Conservation (phyloP, 2,888 invertebrate genomes). For the Spodoptera exigua region DNA sequence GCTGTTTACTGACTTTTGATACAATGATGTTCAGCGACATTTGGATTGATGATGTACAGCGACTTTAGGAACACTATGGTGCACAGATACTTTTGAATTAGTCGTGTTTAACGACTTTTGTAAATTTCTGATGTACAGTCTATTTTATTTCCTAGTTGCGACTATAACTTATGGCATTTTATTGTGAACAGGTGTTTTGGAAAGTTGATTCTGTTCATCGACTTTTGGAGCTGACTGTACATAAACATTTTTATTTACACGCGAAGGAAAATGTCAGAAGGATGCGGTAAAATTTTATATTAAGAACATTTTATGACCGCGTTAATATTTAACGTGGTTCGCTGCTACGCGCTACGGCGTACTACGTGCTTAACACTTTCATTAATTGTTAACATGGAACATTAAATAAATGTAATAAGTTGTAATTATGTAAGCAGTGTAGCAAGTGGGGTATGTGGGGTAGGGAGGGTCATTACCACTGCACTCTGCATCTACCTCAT, state of each 20-base stretch:
- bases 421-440: conserved; percentile 17
- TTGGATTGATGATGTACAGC: too few species aligned
- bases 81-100: too few species aligned
- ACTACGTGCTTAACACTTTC: conserved; percentile 8
- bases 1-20: too few species aligned
- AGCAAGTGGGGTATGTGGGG: conserved; percentile 18
- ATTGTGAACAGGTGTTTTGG: too few species aligned
- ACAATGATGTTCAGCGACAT: too few species aligned
- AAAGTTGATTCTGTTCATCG: too few species aligned
- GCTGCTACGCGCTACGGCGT: conserved; percentile 24
- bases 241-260: neutral
- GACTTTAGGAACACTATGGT: too few species aligned
- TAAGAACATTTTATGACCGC: conserved; percentile 5
- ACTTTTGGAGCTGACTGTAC: too few species aligned
- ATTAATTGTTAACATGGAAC: conserved; percentile 5
- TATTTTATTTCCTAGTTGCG: too few species aligned
- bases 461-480: conserved; percentile 67
- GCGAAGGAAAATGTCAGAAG: neutral
- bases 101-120: too few species aligned
- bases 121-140: too few species aligned
- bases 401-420: conserved; percentile 18
- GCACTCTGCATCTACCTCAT: conserved; percentile 62
- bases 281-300: conserved; percentile 15
- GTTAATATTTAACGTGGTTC: conserved; percentile 6
- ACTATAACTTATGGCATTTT: too few species aligned